These are phyloP conservation scores for Pedionomus torquatus DNA, from an alignment of 2,113 vertebrate species.

Conservation along the genomic window DNA sequence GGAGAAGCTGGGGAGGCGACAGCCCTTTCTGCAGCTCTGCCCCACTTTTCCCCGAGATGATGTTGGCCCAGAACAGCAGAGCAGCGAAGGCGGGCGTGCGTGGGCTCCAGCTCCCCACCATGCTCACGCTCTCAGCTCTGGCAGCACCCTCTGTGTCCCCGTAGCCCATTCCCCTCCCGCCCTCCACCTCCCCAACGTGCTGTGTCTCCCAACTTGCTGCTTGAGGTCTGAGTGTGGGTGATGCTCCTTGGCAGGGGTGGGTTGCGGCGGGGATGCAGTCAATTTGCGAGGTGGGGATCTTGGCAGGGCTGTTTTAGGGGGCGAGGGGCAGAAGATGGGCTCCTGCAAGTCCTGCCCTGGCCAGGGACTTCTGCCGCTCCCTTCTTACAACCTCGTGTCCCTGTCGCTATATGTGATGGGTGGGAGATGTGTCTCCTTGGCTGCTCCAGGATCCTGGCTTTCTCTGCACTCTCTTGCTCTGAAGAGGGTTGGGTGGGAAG, in stretches of 20 bases:
- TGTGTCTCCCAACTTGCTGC: neutral
- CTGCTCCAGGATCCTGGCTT: neutral
- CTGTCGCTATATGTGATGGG: accelerated
- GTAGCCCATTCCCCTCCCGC: neutral
- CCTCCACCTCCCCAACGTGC: neutral
- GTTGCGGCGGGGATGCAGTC: accelerated
- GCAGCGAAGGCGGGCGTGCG: accelerated
- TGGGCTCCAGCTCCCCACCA: neutral
- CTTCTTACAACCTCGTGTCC: neutral
- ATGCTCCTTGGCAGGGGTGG: neutral
- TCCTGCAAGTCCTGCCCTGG: neutral
- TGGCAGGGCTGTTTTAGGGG: neutral
- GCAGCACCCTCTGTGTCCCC: neutral
- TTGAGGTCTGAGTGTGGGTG: neutral
- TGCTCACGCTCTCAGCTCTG: neutral
- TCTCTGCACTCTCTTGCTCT: accelerated
- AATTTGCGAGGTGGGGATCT: accelerated
- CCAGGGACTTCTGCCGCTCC: neutral
- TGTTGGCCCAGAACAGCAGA: neutral
- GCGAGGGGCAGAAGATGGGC: neutral
- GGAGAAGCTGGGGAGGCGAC: neutral
- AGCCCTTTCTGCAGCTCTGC: neutral
- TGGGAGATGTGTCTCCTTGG: neutral
- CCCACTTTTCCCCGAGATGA: neutral
- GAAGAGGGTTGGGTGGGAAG: neutral